These are phyloP conservation scores for Ommatoiulus sabulosus DNA, from an alignment of 2,888 invertebrate genomes.

Conservation along the genomic window DNA sequence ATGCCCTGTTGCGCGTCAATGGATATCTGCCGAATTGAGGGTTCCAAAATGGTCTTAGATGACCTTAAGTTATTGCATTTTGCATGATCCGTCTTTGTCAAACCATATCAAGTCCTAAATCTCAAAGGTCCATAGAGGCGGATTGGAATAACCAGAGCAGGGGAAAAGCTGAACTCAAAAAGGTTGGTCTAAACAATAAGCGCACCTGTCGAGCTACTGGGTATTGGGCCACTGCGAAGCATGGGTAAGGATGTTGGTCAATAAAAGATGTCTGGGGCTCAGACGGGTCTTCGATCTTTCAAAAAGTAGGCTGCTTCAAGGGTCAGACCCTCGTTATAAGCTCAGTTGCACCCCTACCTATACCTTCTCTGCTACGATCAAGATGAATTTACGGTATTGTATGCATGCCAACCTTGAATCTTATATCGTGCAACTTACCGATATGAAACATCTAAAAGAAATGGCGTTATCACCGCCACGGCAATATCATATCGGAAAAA, in stretches of 20 bases:
- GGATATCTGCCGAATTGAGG: no score
- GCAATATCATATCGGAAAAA: neutral
- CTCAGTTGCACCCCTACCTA: no score
- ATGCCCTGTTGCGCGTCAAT: no score
- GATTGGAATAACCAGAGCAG: neutral
- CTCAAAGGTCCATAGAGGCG: neutral
- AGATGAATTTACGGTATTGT: neutral
- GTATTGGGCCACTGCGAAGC: neutral
- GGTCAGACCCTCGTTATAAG: no score
- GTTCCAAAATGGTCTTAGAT: no score
- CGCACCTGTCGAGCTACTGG: neutral
- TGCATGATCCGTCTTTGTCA: no score
- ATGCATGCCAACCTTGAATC: neutral
- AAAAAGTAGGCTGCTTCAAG: no score
- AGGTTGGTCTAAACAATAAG: neutral
- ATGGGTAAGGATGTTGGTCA: neutral
- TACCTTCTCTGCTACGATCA: neutral
- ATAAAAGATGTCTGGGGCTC: neutral
- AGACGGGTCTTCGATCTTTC: no score
- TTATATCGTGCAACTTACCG: neutral
- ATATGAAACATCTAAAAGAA: neutral
- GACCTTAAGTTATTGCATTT: no score
- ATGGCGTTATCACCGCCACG: neutral
- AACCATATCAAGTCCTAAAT: no score
- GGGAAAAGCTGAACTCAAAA: neutral